Conservation (phyloP, 2,113 vertebrate genomes). For the Cryptoleucopteryx plumbea region DNA sequence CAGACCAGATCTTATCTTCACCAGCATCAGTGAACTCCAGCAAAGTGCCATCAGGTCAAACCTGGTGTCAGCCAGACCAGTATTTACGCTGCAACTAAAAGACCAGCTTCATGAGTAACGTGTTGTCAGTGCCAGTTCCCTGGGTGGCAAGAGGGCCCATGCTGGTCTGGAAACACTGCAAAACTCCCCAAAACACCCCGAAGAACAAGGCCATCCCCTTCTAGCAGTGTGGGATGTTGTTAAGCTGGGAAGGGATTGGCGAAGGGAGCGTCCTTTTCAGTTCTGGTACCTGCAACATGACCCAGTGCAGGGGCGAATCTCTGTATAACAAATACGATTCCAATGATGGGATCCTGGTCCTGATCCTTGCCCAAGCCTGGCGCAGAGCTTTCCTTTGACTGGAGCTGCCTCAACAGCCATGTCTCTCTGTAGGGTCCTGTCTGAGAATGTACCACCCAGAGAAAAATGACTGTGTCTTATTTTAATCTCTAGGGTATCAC, state of each 20-base stretch:
- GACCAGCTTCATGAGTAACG: background rate
- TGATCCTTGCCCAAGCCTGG: background rate
- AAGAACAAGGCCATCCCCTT: background rate
- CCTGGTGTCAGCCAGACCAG: background rate
- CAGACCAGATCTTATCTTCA: background rate
- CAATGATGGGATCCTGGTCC: background rate
- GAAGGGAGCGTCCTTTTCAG: background rate
- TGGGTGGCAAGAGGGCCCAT: rapidly evolving
- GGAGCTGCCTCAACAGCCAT: background rate
- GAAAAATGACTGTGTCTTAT: background rate
- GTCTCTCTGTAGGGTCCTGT: background rate
- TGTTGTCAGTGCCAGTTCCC: rapidly evolving
- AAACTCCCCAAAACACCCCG: background rate
- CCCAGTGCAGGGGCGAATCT: rapidly evolving
- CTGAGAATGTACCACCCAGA: background rate
- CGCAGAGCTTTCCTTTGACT: background rate
- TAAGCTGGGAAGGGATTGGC: background rate
- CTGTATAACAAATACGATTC: background rate
- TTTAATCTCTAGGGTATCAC: background rate
- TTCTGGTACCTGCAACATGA: background rate
- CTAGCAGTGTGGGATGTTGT: background rate
- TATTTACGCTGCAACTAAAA: background rate
- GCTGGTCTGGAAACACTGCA: background rate
- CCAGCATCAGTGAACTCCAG: background rate
- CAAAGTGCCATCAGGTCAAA: background rate